phyloP scores from a whole-genome alignment of 2,797 vertebrate genomes.

The Brachyrhaphis roseni region DNA sequence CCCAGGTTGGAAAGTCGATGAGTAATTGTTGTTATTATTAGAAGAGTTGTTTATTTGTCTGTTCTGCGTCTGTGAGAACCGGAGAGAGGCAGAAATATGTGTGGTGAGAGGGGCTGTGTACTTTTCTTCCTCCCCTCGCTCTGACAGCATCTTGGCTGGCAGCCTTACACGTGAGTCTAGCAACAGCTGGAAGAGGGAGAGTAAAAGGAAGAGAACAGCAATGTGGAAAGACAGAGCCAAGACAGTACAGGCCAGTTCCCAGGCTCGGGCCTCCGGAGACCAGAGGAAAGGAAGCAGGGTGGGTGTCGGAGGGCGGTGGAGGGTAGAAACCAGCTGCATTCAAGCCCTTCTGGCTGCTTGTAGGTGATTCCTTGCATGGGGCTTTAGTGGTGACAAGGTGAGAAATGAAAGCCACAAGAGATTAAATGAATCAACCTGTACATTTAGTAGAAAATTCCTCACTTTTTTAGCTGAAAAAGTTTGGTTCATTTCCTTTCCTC shows the following conservation, averaged over 20 bases:
- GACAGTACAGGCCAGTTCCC: constrained; percentile 71
- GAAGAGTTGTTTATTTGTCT: constrained; percentile 33
- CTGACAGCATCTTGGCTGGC: constrained; percentile 74
- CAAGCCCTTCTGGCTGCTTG: constrained; percentile 34
- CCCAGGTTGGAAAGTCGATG: constrained; percentile 5
- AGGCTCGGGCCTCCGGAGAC: constrained; percentile 69
- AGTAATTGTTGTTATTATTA: background rate
- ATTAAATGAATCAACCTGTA: background rate
- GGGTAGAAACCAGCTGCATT: constrained; percentile 59
- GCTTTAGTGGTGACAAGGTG: constrained; percentile 2
- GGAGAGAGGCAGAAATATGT: constrained; percentile 44
- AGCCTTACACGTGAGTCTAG: constrained; percentile 71
- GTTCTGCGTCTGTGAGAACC: constrained; percentile 27
- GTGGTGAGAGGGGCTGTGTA: constrained; percentile 34
- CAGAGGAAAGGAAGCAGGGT: constrained; percentile 49
- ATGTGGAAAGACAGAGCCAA: constrained; percentile 48
- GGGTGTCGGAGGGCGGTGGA: constrained; percentile 2
- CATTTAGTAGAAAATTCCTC: background rate
- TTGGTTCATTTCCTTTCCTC: background rate
- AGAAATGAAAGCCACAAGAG: background rate
- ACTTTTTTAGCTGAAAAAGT: background rate
- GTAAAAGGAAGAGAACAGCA: constrained; percentile 44
- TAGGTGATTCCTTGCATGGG: constrained; percentile 7
- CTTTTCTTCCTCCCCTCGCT: constrained; percentile 42
- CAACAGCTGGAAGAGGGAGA: constrained; percentile 73